phyloP scores from a whole-genome alignment of 2,113 vertebrate genomes.

The Platichthys stellatus region DNA sequence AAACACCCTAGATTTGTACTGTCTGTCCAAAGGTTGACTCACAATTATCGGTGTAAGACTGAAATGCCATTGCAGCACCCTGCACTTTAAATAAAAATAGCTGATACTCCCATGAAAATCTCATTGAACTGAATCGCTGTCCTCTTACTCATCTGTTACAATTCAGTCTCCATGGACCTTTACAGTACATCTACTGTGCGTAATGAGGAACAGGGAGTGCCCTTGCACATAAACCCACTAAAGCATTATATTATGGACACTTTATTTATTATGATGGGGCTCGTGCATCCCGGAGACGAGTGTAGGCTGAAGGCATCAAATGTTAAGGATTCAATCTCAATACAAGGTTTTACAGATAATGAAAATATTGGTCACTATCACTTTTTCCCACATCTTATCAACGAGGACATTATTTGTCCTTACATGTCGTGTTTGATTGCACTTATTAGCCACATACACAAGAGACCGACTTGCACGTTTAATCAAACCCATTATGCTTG shows the following conservation, averaged over 20 bases:
- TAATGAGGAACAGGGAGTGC: background rate
- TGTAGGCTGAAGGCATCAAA: background rate
- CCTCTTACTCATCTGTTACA: background rate
- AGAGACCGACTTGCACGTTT: background rate
- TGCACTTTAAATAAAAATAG: background rate
- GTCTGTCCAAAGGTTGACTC: background rate
- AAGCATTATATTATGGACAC: conserved; percentile 10
- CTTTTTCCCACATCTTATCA: too few species aligned
- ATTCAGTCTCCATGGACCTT: background rate
- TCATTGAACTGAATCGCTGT: background rate
- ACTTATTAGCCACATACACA: background rate
- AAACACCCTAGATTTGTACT: background rate
- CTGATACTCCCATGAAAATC: background rate
- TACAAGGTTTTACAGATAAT: background rate
- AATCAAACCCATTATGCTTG: conserved; percentile 26
- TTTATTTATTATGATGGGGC: conserved; percentile 16
- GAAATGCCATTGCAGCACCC: background rate
- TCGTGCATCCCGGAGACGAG: conserved; percentile 10
- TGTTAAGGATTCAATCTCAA: background rate
- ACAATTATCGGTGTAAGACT: background rate
- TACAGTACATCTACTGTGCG: background rate
- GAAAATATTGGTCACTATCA: background rate
- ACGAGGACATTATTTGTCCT: too few species aligned
- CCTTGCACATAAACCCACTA: background rate
- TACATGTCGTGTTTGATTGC: background rate